phyloP scores from a whole-genome alignment of 2,113 vertebrate species.

The Chaenocephalus aceratus region DNA sequence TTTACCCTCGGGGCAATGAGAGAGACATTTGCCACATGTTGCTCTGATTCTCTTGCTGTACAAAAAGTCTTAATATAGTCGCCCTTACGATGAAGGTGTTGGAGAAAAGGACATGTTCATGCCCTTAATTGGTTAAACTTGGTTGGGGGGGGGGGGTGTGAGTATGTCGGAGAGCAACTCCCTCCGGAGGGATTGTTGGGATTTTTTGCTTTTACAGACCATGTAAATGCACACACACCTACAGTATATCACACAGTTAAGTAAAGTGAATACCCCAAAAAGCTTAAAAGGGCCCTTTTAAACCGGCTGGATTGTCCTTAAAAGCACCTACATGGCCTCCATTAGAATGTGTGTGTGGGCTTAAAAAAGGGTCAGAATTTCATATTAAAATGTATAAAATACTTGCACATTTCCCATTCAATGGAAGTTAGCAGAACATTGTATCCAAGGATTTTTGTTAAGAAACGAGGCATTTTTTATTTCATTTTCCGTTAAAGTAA shows the following conservation, averaged over 20 bases:
- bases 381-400: background rate
- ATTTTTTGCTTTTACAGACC: too few relatives aligned
- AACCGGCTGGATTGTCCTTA: background rate
- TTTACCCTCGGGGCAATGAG: slow-evolving; percentile 67
- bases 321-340: background rate
- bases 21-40: slow-evolving; percentile 57
- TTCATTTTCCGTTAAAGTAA: background rate
- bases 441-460: background rate
- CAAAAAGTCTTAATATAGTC: slow-evolving; percentile 69
- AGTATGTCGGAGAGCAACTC: too few relatives aligned
- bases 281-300: too few relatives aligned
- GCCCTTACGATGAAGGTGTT: slow-evolving; percentile 62
- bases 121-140: slow-evolving; percentile 55
- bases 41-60: slow-evolving; percentile 55
- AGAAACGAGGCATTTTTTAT: background rate
- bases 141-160: too few relatives aligned
- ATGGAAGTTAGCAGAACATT: background rate
- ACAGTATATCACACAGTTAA: too few relatives aligned
- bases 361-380: background rate
- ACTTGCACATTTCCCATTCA: background rate
- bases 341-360: background rate
- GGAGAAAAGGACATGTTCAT: slow-evolving; percentile 59
- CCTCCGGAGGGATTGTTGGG: too few relatives aligned
- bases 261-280: too few relatives aligned
- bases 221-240: too few relatives aligned